A percentile compares a stretch with the other conserved stretches of the same genome.
Evolutionary conservation across 2,797 vertebrate species (phyloP).

Genomic region (Aeoliscus strigatus): DNA sequence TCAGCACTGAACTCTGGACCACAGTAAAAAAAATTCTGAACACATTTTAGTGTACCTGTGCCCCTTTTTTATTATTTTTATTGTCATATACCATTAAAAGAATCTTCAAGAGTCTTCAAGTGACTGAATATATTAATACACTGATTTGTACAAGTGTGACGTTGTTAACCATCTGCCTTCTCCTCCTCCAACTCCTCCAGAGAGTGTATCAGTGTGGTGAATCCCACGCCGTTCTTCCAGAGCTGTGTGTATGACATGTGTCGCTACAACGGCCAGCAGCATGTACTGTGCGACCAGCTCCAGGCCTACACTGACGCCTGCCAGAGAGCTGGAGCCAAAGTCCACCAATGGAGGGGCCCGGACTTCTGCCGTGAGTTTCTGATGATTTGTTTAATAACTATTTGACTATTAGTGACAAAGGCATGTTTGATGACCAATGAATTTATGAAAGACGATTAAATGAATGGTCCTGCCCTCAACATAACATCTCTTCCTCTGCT

Average conservation of each 20-base stretch:
- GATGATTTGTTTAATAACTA: neutral
- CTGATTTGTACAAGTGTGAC: too few species aligned
- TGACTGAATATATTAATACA: too few species aligned
- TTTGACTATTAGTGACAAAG: too few species aligned
- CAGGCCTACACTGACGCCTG: slow-evolving; percentile 79
- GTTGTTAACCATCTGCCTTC: neutral
- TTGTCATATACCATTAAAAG: too few species aligned
- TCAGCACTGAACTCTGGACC: too few species aligned
- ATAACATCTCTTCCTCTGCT: neutral
- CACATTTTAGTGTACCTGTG: too few species aligned
- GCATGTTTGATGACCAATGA: too few species aligned
- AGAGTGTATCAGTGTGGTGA: slow-evolving; percentile 69
- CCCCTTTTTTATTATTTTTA: too few species aligned
- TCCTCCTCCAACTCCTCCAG: slow-evolving; percentile 42
- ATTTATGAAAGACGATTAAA: too few species aligned
- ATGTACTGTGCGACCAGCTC: slow-evolving; percentile 76
- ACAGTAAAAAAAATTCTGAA: too few species aligned
- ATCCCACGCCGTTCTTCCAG: slow-evolving; percentile 71
- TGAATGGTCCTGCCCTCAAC: neutral
- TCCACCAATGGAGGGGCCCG: slow-evolving; percentile 76
- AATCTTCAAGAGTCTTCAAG: too few species aligned
- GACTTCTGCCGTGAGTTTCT: slow-evolving; percentile 77
- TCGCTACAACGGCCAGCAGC: slow-evolving; percentile 66
- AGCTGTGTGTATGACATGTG: slow-evolving; percentile 83
- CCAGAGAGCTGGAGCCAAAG: slow-evolving; percentile 66